Evolutionary conservation across 2,888 invertebrate species (phyloP), one percentile per base, ranked within the genome.

Genomic region (Blomia tropicalis): DNA sequence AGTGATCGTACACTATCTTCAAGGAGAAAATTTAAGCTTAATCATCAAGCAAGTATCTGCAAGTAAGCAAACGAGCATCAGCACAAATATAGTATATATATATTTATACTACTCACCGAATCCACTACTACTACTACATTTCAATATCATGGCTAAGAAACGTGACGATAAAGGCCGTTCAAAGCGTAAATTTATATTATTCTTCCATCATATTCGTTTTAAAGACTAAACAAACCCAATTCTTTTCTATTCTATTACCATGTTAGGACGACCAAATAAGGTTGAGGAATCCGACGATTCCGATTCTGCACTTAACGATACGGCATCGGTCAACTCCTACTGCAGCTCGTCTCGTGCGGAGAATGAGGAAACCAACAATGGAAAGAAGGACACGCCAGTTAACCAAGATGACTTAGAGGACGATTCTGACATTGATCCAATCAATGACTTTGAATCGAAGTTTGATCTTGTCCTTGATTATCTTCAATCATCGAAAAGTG

Each of bases 401-500:
- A 11, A 27, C 51, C 31, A 53, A 22, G 58, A 29, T n/a, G 58
- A 58, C 30, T 2, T 19, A 17, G 62, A 62, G 4, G 32, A 25
- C 29, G 44, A 22, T 58, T 25, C 41, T 30, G 41, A 51, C 29
- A 25, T 59, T 36, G 85, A 86, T n/a, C n/a, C n/a, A n/a, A n/a
- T n/a, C n/a, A n/a, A n/a, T 68, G 75, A 78, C 4, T 83, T 87
- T 67, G 92, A 93, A 75, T 90, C 91, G 70, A 89, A 89, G 73
- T 78, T 95, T 30, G 78, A 82, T 31, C 89, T 90, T 71, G 81
- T 84, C 1, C 81, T 95, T 59, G 95, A 96, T 71, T 85, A 84
- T 27, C 78, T 90, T 43, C 27, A 27, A 31, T 81, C 83, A n/a
- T 87, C 91, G 68, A 89, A 92, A 70, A 87, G 75, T 70, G 83